phyloP scores from a whole-genome alignment of 2,797 vertebrate species.

The Micrastur ruficollis region DNA sequence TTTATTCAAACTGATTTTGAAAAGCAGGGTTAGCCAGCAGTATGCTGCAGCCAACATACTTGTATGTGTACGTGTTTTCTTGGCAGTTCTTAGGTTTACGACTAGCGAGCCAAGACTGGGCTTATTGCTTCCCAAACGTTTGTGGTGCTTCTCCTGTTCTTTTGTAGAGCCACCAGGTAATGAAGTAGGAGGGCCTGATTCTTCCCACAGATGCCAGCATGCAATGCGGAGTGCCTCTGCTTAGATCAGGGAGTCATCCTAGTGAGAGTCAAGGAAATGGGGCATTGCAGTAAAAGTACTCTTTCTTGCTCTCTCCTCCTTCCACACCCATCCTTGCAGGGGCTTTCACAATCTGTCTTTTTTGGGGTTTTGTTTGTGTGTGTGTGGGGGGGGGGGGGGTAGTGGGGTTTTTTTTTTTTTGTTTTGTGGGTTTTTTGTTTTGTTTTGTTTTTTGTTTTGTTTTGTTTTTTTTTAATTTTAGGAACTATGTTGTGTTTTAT shows the following conservation, averaged over 20 bases:
- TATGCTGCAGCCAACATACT: slow-evolving; percentile 31
- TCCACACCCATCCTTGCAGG: background rate
- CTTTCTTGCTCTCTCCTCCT: background rate
- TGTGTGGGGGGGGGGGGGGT: no score
- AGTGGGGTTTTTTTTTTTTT: no score
- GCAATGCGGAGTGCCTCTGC: background rate
- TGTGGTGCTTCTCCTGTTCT: background rate
- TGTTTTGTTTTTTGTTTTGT: background rate
- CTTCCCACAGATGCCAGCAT: background rate
- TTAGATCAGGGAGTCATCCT: background rate
- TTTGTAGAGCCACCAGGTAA: background rate
- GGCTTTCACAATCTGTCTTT: background rate
- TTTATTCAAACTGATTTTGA: background rate
- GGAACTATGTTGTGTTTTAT: background rate
- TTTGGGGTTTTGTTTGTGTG: background rate
- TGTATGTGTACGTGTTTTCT: background rate
- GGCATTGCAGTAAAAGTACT: background rate
- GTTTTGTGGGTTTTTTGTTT: background rate
- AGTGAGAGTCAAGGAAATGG: background rate
- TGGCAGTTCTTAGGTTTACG: slow-evolving; percentile 23
- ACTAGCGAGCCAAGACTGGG: background rate
- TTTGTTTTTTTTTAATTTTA: background rate
- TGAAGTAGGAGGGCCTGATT: background rate
- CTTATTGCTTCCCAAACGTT: slow-evolving; percentile 3
- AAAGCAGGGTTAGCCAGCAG: background rate